phyloP scores from a whole-genome alignment of 2,113 vertebrate species.

The rat (Rattus norvegicus) region DNA sequence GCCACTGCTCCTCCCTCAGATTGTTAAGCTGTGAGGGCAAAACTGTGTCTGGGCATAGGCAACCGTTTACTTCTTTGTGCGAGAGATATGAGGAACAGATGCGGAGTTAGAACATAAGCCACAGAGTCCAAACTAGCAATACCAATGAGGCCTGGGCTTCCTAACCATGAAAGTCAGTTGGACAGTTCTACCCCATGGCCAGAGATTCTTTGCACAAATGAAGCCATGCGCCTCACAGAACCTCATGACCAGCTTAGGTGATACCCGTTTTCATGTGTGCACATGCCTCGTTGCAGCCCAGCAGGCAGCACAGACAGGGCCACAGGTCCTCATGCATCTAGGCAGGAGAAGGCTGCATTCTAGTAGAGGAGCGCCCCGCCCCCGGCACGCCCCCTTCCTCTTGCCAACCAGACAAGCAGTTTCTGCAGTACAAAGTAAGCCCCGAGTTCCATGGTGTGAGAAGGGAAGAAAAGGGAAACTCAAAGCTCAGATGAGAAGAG shows the following conservation, averaged over 20 bases:
- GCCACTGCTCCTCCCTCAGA: too few species aligned
- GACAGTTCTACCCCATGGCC: too few species aligned
- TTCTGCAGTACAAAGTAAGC: background rate
- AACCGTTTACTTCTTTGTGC: background rate
- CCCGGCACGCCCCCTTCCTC: too few species aligned
- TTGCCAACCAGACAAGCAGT: background rate
- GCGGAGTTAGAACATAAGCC: background rate
- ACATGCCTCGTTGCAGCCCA: too few species aligned
- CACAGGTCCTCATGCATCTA: accelerated
- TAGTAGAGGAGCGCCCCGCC: background rate
- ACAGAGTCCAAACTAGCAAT: background rate
- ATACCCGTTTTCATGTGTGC: background rate
- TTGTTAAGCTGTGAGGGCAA: background rate
- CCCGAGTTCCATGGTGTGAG: background rate
- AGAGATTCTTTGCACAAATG: background rate
- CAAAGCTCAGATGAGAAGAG: background rate
- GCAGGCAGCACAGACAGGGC: accelerated
- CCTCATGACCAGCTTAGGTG: background rate
- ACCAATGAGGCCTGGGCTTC: too few species aligned
- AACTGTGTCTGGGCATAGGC: background rate
- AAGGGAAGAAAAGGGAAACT: background rate
- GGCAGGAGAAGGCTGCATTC: background rate
- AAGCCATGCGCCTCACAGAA: accelerated
- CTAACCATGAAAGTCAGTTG: background rate
- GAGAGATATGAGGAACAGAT: background rate